Evolutionary conservation across 64 coral and sea anemone species (phyloP).

Genomic region (Actinia tenebrosa): DNA sequence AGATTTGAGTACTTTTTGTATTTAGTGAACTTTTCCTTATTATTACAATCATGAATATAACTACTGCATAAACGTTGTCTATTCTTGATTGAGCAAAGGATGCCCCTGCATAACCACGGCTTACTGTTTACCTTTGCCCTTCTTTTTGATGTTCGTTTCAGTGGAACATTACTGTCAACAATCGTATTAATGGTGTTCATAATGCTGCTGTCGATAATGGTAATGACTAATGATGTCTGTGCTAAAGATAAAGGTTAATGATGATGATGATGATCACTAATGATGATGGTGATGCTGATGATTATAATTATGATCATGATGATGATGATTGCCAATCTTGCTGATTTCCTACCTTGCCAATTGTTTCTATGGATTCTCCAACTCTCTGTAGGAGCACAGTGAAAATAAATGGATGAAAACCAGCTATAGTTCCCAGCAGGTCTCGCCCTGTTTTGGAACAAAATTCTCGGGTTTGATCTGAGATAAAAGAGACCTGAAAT

Average conservation of each 20-base stretch:
- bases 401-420: constrained; percentile 82
- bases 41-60: too few relatives aligned
- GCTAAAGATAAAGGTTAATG: neutral
- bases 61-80: too few relatives aligned
- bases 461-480: constrained; percentile 72
- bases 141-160: too few relatives aligned
- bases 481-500: constrained; percentile 75
- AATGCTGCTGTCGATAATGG: neutral
- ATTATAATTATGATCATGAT: neutral
- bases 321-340: neutral
- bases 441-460: constrained; percentile 85
- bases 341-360: constrained; percentile 69
- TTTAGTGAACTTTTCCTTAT: too few relatives aligned
- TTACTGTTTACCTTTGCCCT: too few relatives aligned
- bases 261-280: neutral
- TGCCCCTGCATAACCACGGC: too few relatives aligned
- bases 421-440: constrained; percentile 74
- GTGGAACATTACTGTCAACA: too few relatives aligned
- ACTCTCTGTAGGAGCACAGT: constrained; percentile 75
- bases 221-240: neutral
- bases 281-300: neutral
- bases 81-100: too few relatives aligned
- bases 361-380: constrained; percentile 47
- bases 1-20: too few relatives aligned
- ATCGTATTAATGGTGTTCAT: neutral